A percentile compares a stretch with the other conserved stretches of the same genome.
Conservation (phyloP, 2,888 invertebrate species). For the Archips xylosteana region DNA sequence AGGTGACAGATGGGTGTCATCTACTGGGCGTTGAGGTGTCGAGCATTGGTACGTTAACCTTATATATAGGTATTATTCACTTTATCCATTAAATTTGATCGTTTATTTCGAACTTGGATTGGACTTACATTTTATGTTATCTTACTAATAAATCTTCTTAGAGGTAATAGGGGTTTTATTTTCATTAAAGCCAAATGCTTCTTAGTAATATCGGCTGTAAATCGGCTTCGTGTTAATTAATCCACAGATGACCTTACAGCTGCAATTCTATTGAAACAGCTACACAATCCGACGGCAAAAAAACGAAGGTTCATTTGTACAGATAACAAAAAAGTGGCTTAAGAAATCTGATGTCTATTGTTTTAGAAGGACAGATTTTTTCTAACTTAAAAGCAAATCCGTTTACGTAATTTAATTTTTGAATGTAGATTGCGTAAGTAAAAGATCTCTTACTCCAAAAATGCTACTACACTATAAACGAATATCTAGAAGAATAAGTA, state of each 20-base stretch:
- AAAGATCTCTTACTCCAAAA: too few relatives aligned
- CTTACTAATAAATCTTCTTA: too few relatives aligned
- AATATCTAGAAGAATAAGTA: too few relatives aligned
- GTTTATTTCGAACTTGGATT: too few relatives aligned
- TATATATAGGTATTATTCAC: too few relatives aligned
- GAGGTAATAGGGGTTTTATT: too few relatives aligned
- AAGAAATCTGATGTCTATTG: not conserved
- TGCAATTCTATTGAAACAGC: conserved; percentile 1
- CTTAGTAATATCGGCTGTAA: not conserved
- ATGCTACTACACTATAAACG: too few relatives aligned
- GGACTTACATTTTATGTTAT: too few relatives aligned
- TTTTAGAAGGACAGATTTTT: conserved; percentile 3
- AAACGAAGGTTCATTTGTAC: not conserved
- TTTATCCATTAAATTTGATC: too few relatives aligned
- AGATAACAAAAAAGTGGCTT: not conserved
- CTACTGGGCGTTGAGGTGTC: too few relatives aligned
- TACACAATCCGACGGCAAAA: conserved; percentile 1
- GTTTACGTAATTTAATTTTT: not conserved
- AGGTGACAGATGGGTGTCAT: too few relatives aligned
- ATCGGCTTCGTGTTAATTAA: not conserved
- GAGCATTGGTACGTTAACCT: too few relatives aligned
- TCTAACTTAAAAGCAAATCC: not conserved
- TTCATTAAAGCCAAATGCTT: not conserved
- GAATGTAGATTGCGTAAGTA: not conserved
- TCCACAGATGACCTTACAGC: not conserved